Base-by-base conservation (phyloP, 2,888 invertebrate genomes). In the Chrysotoxum bicinctum region DNA sequence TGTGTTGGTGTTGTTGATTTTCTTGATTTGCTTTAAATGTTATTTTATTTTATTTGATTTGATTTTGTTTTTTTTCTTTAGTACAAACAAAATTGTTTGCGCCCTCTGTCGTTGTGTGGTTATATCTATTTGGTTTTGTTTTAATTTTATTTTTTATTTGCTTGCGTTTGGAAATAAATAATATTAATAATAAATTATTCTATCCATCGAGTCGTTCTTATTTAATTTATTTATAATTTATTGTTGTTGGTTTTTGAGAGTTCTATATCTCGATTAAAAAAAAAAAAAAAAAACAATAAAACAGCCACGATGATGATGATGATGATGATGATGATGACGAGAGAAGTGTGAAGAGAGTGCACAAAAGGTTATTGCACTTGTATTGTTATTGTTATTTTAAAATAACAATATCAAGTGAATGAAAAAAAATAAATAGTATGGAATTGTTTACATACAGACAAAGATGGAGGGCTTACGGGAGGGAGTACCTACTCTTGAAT, bases 311-410 rank as follows among this genome's bases (percentile, higher is more conserved):
- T 32, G 30, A 30, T n/a, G 52, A 48, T 50, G 26, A 56, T 21
- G 45, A 64, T 45, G 45, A 54, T 37, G 26, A 26, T 26, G 45
- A 64, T 45, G 45, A 54, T 37, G 26, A 26, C 7, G 66, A 37
- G 72, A 78, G 62, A 56, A 64, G 62, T 62, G 14, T 43, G 70
- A 72, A 70, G 82, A 54, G 83, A 78, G 73, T 80, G 60, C 73
- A 80, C 64, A 62, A 77, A 80, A 85, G 85, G 85, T 85, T 77
- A 81, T 69, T 85, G 85, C 85, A 81, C 85, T 85, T 76, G 76
- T 85, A 72, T 80, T 85, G 84, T 85, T 81, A 73, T 81, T 81
- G 62, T 81, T 81, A 77, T 77, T 77, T 69, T 69, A 50, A 77
- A 77, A 85, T 73, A 73, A 76, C 60, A 80, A 75, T 50, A 70